These are phyloP conservation scores for Germaria angustata DNA, from an alignment of 2,888 invertebrate species.

Conservation along the genomic window DNA sequence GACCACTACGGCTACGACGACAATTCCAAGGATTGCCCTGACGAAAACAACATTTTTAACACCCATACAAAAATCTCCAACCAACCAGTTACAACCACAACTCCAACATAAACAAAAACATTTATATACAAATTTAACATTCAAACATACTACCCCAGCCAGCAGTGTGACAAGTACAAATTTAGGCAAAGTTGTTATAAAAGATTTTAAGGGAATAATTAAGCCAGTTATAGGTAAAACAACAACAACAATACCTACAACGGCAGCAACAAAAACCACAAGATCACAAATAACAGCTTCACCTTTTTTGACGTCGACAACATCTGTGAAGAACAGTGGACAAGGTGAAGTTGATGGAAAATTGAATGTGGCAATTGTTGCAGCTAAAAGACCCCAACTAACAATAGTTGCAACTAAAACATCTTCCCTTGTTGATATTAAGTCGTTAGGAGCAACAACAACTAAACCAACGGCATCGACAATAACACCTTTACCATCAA, in stretches of 20 bases:
- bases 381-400: slow-evolving; percentile 58
- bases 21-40: slow-evolving; percentile 47
- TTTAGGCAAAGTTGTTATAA: slow-evolving; percentile 48
- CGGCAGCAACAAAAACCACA: slow-evolving; percentile 8
- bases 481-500: slow-evolving; percentile 31
- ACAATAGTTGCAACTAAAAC: slow-evolving; percentile 59
- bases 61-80: slow-evolving; percentile 52
- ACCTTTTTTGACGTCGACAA: background rate
- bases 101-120: slow-evolving; percentile 41
- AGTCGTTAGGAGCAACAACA: slow-evolving; percentile 18
- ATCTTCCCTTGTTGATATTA: slow-evolving; percentile 15
- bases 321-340: background rate
- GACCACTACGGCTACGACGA: slow-evolving; percentile 20
- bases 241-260: background rate
- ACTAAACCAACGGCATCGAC: background rate
- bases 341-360: slow-evolving; percentile 21
- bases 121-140: slow-evolving; percentile 59
- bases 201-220: slow-evolving; percentile 54
- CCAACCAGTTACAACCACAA: slow-evolving; percentile 22
- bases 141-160: slow-evolving; percentile 47
- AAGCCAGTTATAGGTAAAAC: slow-evolving; percentile 37
- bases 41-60: slow-evolving; percentile 64
- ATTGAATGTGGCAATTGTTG: slow-evolving; percentile 63
- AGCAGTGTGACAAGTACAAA: slow-evolving; percentile 31
- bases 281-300: background rate